Conservation (phyloP, 2,797 vertebrate genomes). For the Danio kyathit region DNA sequence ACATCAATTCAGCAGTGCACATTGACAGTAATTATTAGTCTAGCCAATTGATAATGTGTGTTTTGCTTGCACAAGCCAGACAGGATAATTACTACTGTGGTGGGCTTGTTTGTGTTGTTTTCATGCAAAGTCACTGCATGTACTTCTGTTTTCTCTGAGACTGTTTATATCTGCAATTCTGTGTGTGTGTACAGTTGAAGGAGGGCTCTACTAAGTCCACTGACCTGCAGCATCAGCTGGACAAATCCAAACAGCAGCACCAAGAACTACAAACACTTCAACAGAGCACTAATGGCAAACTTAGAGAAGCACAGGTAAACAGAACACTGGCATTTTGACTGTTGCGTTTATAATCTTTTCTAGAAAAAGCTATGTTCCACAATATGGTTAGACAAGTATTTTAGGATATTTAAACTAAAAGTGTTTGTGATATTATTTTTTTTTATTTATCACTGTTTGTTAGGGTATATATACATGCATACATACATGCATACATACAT, state of each 20-base stretch:
- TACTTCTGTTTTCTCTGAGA: not conserved
- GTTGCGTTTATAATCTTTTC: not conserved
- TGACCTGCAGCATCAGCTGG: conserved; percentile 94
- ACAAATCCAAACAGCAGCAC: conserved; percentile 94
- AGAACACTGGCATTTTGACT: not conserved
- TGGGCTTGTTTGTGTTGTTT: conserved; percentile 8
- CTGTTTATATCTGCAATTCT: not conserved
- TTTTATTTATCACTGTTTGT: too few relatives aligned
- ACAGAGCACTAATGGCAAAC: conserved; percentile 92
- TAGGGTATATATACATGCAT: too few relatives aligned
- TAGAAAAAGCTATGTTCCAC: not conserved
- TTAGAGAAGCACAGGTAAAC: conserved; percentile 94
- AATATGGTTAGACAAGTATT: not conserved
- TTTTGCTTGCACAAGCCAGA: not conserved
- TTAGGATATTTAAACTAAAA: too few relatives aligned
- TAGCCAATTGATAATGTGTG: not conserved
- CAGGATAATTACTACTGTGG: not conserved
- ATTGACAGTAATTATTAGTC: not conserved
- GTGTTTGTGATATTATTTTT: too few relatives aligned
- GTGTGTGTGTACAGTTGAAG: conserved; percentile 81
- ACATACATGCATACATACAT: too few relatives aligned
- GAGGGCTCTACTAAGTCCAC: conserved; percentile 86
- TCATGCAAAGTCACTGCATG: not conserved
- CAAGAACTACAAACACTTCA: conserved; percentile 94
- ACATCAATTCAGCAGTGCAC: not conserved